Conservation (phyloP, 2,888 invertebrate species). For the Epinotia bilunana region DNA sequence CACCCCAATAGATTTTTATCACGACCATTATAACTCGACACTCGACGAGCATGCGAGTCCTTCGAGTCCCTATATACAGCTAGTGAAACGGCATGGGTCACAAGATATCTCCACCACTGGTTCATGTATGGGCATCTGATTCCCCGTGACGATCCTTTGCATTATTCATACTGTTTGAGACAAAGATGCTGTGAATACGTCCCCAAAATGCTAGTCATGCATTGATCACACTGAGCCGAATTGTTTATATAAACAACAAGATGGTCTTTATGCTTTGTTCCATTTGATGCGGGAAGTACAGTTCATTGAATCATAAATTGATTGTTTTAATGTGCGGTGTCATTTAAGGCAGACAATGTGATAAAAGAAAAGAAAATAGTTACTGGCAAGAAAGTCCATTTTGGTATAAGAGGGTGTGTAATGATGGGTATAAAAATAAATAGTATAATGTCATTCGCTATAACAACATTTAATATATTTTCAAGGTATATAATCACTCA, state of each 20-base stretch:
- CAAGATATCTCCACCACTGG: constrained; percentile 21
- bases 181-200: constrained; percentile 67
- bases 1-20: constrained; percentile 53
- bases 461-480: too few relatives aligned
- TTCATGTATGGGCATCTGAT: constrained; percentile 57
- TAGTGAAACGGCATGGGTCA: not conserved
- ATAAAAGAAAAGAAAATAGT: too few relatives aligned
- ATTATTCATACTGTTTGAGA: constrained; percentile 74
- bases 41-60: constrained; percentile 22
- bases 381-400: too few relatives aligned
- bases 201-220: constrained; percentile 65
- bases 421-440: too few relatives aligned
- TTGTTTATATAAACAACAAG: constrained; percentile 60
- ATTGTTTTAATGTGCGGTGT: not conserved
- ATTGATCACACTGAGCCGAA: constrained; percentile 63
- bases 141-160: constrained; percentile 66
- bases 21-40: constrained; percentile 55
- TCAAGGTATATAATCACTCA: too few relatives aligned
- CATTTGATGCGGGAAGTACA: constrained; percentile 17
- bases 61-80: not conserved
- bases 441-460: too few relatives aligned
- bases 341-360: too few relatives aligned
- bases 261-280: constrained; percentile 40
- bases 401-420: too few relatives aligned
- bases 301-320: not conserved